A percentile compares a stretch with the other conserved stretches of the same genome.
phyloP scores from a whole-genome alignment of 2,113 vertebrate genomes.

The Heliornis fulica region DNA sequence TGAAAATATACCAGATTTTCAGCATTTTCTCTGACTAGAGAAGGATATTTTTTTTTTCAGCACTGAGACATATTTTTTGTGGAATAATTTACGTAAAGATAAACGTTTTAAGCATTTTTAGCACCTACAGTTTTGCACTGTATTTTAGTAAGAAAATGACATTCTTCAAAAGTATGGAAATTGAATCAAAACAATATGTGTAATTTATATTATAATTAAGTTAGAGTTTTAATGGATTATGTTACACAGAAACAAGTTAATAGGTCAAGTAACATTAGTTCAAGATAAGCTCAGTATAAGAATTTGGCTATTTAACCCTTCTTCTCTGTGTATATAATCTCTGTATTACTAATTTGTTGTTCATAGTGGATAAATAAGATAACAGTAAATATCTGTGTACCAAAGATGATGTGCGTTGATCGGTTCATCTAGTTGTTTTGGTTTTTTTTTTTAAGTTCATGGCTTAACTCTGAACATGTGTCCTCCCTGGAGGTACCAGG shows the following conservation, averaged over 20 bases:
- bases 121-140: fast-evolving
- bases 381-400: neutral
- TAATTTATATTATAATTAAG: neutral
- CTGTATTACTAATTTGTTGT: neutral
- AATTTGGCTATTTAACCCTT: neutral
- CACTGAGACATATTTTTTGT: neutral
- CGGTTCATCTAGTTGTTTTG: neutral
- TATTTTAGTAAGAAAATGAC: neutral
- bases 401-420: neutral
- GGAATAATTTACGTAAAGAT: neutral
- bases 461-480: neutral
- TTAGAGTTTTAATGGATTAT: neutral
- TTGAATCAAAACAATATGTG: neutral
- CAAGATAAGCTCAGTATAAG: neutral
- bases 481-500: neutral
- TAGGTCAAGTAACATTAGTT: neutral
- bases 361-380: neutral
- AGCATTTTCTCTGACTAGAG: neutral
- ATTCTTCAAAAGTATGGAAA: neutral
- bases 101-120: neutral
- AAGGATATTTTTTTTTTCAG: neutral
- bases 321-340: neutral
- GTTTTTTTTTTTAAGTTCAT: neutral
- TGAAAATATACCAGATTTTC: neutral
- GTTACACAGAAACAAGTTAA: neutral